Conservation (phyloP, 1,140 invertebrate genomes). For the Neodiprion lecontei region DNA sequence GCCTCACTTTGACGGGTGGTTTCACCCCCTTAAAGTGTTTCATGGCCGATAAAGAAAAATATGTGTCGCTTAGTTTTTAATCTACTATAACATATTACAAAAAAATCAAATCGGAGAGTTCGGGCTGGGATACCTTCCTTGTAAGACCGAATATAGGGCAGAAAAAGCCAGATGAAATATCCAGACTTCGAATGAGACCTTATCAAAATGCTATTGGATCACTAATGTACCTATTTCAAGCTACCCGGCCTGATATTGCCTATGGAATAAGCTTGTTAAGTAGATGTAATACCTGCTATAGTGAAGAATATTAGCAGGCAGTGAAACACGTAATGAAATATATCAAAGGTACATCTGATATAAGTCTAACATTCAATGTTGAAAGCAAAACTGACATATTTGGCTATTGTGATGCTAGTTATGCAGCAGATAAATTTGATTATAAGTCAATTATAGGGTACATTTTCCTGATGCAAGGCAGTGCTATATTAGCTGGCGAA, state of each 20-base stretch:
- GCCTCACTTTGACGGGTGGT: too few species aligned
- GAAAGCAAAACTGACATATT: neutral
- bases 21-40: too few species aligned
- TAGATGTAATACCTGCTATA: slow-evolving; percentile 30
- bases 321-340: slow-evolving; percentile 11
- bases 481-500: neutral
- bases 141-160: neutral
- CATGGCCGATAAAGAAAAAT: too few species aligned
- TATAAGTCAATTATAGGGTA: neutral
- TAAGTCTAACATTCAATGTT: neutral
- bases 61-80: too few species aligned
- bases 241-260: slow-evolving; percentile 43
- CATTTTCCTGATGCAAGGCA: neutral
- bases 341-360: neutral
- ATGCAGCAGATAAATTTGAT: neutral
- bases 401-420: neutral
- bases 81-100: too few species aligned
- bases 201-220: slow-evolving; percentile 40
- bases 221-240: slow-evolving; percentile 37
- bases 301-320: slow-evolving; percentile 22
- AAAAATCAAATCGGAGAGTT: too few species aligned
- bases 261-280: slow-evolving; percentile 36
- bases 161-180: neutral
- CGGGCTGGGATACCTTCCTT: too few species aligned
- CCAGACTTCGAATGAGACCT: neutral